Conservation (phyloP, 2,113 vertebrate species). For the Hemicordylus capensis region DNA sequence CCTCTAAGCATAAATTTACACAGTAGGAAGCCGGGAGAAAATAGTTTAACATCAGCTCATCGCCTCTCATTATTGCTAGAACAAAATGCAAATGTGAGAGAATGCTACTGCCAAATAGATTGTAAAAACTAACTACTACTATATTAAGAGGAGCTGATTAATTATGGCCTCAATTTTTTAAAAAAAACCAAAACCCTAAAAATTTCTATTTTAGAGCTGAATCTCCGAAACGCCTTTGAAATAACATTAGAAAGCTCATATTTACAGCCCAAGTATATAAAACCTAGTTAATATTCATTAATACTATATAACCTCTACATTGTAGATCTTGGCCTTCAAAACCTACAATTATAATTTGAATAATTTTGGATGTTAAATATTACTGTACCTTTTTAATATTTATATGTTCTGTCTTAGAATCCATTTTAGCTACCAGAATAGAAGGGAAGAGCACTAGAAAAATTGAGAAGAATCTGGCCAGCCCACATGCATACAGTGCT, state of each 20-base stretch:
- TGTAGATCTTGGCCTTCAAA: conserved; percentile 49
- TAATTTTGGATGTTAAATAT: conserved; percentile 42
- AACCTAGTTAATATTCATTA: conserved; percentile 69
- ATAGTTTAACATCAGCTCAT: conserved; percentile 78
- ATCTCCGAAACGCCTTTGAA: conserved; percentile 57
- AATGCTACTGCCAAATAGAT: conserved; percentile 73
- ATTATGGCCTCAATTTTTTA: conserved; percentile 67
- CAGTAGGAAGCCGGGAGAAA: conserved; percentile 73
- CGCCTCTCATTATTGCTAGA: conserved; percentile 76
- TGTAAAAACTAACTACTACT: conserved; percentile 76
- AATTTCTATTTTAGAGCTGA: conserved; percentile 60
- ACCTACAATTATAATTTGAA: conserved; percentile 49
- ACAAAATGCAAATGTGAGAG: conserved; percentile 74
- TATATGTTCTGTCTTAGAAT: neutral
- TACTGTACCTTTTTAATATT: conserved; percentile 34
- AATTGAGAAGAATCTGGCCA: conserved; percentile 22
- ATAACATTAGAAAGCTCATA: conserved; percentile 58
- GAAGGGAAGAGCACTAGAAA: neutral
- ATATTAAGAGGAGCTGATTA: conserved; percentile 71
- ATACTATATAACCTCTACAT: conserved; percentile 44
- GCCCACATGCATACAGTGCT: neutral
- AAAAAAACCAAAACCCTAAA: conserved; percentile 34
- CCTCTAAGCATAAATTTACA: conserved; percentile 79
- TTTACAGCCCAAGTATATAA: conserved; percentile 56
- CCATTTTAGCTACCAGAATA: neutral